These are phyloP conservation scores for Nephotettix cincticeps DNA, from an alignment of 1,140 invertebrate species.

Conservation along the genomic window DNA sequence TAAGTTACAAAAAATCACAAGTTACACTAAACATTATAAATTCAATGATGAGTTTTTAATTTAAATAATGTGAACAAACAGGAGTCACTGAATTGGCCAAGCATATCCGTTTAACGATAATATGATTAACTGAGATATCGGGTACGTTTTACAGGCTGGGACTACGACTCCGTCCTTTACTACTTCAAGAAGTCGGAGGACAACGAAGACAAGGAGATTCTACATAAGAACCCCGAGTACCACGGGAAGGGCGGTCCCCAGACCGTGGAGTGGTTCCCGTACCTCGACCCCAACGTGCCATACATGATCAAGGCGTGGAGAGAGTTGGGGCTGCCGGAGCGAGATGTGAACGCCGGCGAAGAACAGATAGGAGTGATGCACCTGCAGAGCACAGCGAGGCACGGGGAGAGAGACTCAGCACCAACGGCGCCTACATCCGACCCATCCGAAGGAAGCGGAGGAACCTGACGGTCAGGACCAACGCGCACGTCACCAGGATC, in stretches of 20 bases:
- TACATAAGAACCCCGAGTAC: constrained; percentile 47
- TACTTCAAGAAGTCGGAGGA: constrained; percentile 78
- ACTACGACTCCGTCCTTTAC: constrained; percentile 71
- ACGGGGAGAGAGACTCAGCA: constrained; percentile 64
- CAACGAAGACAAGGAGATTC: constrained; percentile 40
- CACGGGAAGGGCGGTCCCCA: constrained; percentile 59
- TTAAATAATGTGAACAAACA: no score
- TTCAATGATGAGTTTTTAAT: no score
- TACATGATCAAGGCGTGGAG: constrained; percentile 57
- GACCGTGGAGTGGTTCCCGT: constrained; percentile 60
- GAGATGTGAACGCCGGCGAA: constrained; percentile 36
- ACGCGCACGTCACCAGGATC: constrained; percentile 68
- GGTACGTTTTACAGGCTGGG: constrained; percentile 55
- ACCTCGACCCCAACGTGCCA: constrained; percentile 56
- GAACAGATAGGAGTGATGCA: constrained; percentile 51
- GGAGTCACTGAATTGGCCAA: no score
- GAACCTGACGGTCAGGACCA: constrained; percentile 66
- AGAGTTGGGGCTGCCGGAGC: constrained; percentile 48
- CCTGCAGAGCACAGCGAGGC: constrained; percentile 60
- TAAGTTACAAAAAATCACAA: no score
- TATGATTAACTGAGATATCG: no score
- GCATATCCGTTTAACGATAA: no score
- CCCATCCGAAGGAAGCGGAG: constrained; percentile 63
- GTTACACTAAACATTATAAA: no score
- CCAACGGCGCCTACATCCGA: constrained; percentile 69